Percentiles rank a stretch among this genome's conserved stretches.
phyloP scores from a whole-genome alignment of 1,140 invertebrate genomes.

The Drosophila bocqueti region DNA sequence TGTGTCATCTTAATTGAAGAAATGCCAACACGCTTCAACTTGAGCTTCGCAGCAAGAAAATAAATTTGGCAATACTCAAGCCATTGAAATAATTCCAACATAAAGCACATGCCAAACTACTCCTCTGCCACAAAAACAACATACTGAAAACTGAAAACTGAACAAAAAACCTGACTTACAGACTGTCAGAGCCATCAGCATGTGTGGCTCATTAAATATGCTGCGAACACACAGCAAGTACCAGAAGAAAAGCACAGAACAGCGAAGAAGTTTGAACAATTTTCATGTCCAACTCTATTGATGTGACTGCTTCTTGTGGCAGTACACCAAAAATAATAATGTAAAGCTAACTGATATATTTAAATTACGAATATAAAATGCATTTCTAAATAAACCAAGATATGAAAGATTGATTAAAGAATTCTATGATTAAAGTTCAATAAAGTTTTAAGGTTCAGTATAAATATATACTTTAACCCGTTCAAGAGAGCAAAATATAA shows the following conservation, averaged over 20 bases:
- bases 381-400: background rate
- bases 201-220: slow-evolving; percentile 80
- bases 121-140: slow-evolving; percentile 1
- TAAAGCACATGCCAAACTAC: slow-evolving; percentile 47
- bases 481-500: too few species aligned
- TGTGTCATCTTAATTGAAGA: slow-evolving; percentile 55
- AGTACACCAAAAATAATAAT: slow-evolving; percentile 7
- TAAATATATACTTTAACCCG: background rate
- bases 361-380: background rate
- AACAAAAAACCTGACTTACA: slow-evolving; percentile 41
- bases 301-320: slow-evolving; percentile 52
- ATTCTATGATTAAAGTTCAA: too few species aligned
- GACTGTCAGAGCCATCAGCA: slow-evolving; percentile 51
- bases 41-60: slow-evolving; percentile 9
- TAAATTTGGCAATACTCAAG: slow-evolving; percentile 65
- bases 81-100: slow-evolving; percentile 35
- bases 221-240: slow-evolving; percentile 62
- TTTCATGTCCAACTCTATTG: slow-evolving; percentile 79
- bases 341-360: too few species aligned
- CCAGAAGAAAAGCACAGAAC: slow-evolving; percentile 36
- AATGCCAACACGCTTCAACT: slow-evolving; percentile 59
- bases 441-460: too few species aligned
- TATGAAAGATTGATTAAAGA: background rate
- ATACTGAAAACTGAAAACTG: slow-evolving; percentile 2
- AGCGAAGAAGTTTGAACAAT: slow-evolving; percentile 64